Conservation (phyloP, 2,888 invertebrate genomes). For the Amphimallon solstitiale region DNA sequence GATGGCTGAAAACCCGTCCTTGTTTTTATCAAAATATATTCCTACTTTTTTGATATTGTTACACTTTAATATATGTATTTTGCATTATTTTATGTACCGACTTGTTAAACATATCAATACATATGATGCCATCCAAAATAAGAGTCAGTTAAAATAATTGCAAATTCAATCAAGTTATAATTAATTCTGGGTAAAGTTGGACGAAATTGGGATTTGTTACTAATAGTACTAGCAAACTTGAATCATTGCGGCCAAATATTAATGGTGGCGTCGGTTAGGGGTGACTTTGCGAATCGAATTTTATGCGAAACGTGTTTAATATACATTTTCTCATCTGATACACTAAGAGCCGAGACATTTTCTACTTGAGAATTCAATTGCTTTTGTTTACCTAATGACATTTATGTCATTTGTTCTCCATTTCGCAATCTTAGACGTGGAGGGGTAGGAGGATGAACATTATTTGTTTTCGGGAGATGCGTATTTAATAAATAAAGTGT, state of each 20-base stretch:
- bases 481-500: no score
- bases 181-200: neutral
- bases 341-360: neutral
- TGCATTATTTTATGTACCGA: no score
- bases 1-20: no score
- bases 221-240: constrained; percentile 4
- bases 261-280: neutral
- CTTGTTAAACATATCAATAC: no score
- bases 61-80: no score
- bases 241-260: constrained; percentile 3
- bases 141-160: neutral
- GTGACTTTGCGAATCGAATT: neutral
- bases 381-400: constrained; percentile 11
- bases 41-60: no score
- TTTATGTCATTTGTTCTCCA: neutral
- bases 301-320: neutral
- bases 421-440: no score
- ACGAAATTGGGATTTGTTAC: neutral
- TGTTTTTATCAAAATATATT: no score
- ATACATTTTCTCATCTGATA: constrained; percentile 1
- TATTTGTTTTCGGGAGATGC: no score
- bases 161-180: constrained; percentile 1
- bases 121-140: no score
- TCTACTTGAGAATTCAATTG: constrained; percentile 9
- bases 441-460: no score